Conservation (phyloP, 2,888 invertebrate genomes). For the Eugnorisma glareosa region DNA sequence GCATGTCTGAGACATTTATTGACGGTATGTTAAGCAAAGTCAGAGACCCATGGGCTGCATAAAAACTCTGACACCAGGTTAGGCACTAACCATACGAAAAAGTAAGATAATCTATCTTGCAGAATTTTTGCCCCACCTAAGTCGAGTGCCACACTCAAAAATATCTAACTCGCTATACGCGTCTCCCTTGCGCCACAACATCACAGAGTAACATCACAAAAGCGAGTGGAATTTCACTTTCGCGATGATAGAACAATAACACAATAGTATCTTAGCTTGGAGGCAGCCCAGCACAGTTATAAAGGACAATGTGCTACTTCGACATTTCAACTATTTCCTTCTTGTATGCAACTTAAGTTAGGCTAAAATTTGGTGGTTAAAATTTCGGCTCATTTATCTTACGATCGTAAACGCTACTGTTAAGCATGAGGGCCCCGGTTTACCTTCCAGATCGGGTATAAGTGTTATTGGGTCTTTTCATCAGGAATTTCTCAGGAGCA, state of each 20-base stretch:
- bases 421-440: background rate
- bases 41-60: too few species aligned
- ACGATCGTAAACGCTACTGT: too few species aligned
- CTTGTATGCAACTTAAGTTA: background rate
- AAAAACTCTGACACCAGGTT: too few species aligned
- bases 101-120: too few species aligned
- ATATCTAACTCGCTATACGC: slow-evolving; percentile 13
- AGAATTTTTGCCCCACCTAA: too few species aligned
- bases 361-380: background rate
- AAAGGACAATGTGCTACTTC: slow-evolving; percentile 59
- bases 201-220: slow-evolving; percentile 48
- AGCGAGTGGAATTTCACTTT: slow-evolving; percentile 68
- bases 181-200: slow-evolving; percentile 20
- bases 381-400: background rate
- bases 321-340: slow-evolving; percentile 32
- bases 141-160: too few species aligned
- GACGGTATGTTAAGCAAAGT: too few species aligned
- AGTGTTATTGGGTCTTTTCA: background rate
- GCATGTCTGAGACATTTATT: too few species aligned
- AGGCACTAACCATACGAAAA: too few species aligned
- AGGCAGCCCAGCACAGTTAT: slow-evolving; percentile 20
- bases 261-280: slow-evolving; percentile 46
- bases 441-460: background rate
- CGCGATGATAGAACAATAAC: slow-evolving; percentile 62
- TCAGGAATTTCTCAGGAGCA: background rate